These are phyloP conservation scores for Lepus timidus DNA, from an alignment of 2,113 vertebrate genomes.

Conservation along the genomic window DNA sequence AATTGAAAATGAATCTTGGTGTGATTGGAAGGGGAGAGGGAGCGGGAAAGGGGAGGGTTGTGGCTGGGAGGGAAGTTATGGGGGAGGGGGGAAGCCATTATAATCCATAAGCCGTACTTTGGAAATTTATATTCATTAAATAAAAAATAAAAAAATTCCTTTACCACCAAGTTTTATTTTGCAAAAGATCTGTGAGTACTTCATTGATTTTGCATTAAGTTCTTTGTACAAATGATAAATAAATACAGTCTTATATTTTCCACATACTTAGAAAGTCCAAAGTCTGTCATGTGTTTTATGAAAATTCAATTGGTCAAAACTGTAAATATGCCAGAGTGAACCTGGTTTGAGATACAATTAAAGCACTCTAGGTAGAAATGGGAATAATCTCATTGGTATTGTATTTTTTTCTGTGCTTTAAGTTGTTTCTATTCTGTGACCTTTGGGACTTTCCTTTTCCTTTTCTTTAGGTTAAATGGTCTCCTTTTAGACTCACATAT, in stretches of 20 bases:
- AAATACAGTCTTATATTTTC: not conserved
- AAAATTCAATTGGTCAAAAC: not conserved
- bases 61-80: no score
- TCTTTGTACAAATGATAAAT: not conserved
- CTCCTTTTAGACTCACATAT: not conserved
- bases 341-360: not conserved
- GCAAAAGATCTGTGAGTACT: not conserved
- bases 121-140: no score
- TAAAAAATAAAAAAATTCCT: not conserved
- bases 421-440: not conserved
- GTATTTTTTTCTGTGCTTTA: not conserved
- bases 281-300: not conserved
- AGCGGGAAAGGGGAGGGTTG: no score
- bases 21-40: no score
- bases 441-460: not conserved
- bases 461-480: not conserved
- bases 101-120: no score
- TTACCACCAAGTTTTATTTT: not conserved
- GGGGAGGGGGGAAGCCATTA: no score
- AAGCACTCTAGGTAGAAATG: not conserved
- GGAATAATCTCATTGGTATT: not conserved
- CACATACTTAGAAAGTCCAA: not conserved
- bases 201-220: slow-evolving; percentile 40
- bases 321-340: not conserved
- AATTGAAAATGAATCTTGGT: no score